Evolutionary conservation across 35 echinoderm and acorn worm genomes (phyloP).

Genomic region (Heliocidaris erythrogramma): DNA sequence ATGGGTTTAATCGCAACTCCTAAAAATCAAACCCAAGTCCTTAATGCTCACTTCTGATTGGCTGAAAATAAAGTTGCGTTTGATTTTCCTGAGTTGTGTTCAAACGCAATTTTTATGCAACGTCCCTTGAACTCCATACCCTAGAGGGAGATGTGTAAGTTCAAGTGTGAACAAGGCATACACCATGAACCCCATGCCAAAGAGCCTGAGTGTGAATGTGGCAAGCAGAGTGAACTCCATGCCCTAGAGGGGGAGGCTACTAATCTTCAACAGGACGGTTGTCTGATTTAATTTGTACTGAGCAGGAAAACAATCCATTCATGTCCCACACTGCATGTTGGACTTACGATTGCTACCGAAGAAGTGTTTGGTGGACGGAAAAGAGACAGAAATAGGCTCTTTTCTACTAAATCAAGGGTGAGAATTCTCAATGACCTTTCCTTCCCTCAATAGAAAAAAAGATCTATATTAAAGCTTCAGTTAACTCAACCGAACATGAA

Average conservation of each 20-base stretch:
- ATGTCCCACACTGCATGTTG: conserved; percentile 1
- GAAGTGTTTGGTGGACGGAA: not conserved
- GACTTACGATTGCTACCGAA: not conserved
- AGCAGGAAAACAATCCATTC: conserved; percentile 16
- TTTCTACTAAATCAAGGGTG: not conserved
- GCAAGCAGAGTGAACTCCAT: not conserved
- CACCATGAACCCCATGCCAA: not conserved
- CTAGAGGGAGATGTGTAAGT: not conserved
- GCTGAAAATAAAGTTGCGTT: no score
- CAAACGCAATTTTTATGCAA: no score
- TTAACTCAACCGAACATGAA: no score
- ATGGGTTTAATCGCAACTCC: no score
- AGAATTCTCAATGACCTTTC: not conserved
- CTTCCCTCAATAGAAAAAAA: not conserved
- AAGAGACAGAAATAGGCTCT: not conserved
- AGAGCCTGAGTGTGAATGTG: not conserved
- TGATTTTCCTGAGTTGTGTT: no score
- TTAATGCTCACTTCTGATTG: no score
- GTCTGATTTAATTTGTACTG: conserved; percentile 7
- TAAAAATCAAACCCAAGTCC: no score
- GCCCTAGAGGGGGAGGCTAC: not conserved
- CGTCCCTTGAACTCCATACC: not conserved
- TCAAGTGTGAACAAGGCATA: not conserved
- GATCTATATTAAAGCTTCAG: not conserved
- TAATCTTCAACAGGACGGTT: not conserved